Percentiles rank a stretch among this genome's conserved stretches.
phyloP scores from a whole-genome alignment of 2,888 invertebrate species.

The Tillus elongatus region DNA sequence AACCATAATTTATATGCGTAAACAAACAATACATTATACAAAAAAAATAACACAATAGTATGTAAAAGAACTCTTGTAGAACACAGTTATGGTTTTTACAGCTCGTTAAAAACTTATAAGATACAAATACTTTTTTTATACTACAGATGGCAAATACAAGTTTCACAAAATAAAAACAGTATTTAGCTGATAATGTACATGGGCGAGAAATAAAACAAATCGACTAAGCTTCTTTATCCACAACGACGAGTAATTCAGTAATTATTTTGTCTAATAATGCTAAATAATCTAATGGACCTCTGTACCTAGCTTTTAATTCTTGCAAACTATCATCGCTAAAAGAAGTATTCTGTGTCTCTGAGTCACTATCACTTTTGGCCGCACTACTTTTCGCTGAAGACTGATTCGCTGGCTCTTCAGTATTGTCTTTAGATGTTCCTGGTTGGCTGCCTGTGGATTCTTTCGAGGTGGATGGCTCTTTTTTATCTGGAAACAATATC shows the following conservation, averaged over 20 bases:
- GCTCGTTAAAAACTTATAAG: too few species aligned
- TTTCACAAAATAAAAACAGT: too few species aligned
- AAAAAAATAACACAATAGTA: conserved; percentile 3
- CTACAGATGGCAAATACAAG: too few species aligned
- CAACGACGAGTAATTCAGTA: conserved; percentile 37
- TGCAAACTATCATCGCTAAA: conserved; percentile 30
- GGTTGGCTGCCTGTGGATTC: conserved; percentile 27
- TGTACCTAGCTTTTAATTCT: conserved; percentile 25
- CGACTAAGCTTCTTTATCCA: conserved; percentile 35
- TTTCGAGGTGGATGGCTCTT: too few species aligned
- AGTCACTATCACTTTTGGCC: conserved; percentile 32
- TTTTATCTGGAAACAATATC: too few species aligned
- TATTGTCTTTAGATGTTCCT: conserved; percentile 30
- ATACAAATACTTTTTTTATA: too few species aligned
- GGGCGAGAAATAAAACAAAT: background rate
- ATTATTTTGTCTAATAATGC: conserved; percentile 37
- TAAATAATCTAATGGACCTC: conserved; percentile 32
- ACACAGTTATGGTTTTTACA: too few species aligned
- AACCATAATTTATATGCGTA: background rate
- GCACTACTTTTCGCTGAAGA: conserved; percentile 17
- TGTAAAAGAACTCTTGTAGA: too few species aligned
- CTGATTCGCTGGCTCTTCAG: conserved; percentile 13
- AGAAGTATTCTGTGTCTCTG: conserved; percentile 32
- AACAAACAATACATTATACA: background rate
- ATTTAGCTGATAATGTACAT: background rate